Percentiles rank a stretch among this genome's conserved stretches.
These are phyloP conservation scores for Acanthosepion esculentum DNA, from an alignment of 2,888 invertebrate genomes.

Conservation along the genomic window DNA sequence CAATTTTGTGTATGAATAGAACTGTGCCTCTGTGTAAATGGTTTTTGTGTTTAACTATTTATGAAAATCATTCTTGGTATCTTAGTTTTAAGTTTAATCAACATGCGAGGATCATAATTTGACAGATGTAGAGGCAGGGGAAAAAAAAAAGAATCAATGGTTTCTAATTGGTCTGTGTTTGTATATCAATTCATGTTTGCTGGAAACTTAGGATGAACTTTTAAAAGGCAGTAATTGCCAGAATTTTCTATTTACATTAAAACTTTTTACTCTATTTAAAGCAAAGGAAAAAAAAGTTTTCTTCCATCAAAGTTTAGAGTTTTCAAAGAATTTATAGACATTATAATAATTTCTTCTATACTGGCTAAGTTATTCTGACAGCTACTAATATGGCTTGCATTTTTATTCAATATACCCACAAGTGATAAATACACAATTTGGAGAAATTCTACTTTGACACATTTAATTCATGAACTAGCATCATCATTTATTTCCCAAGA, in stretches of 20 bases:
- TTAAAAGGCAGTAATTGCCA: not conserved
- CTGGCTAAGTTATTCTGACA: too few species aligned
- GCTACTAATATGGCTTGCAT: too few species aligned
- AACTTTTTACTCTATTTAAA: too few species aligned
- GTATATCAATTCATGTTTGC: not conserved
- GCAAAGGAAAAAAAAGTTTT: too few species aligned
- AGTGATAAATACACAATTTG: too few species aligned
- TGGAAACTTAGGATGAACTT: not conserved
- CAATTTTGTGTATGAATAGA: not conserved
- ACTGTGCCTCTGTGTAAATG: not conserved
- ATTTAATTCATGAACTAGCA: too few species aligned
- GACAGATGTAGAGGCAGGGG: not conserved
- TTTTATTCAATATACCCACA: too few species aligned
- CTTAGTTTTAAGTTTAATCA: not conserved
- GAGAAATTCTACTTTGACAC: too few species aligned
- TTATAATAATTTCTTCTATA: too few species aligned
- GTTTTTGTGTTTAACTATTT: not conserved
- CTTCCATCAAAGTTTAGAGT: too few species aligned
- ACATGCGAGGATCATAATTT: not conserved
- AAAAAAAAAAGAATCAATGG: not conserved
- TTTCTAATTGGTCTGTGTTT: constrained; percentile 9
- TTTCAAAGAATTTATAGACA: too few species aligned
- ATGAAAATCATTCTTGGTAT: not conserved
- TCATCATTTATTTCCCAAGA: too few species aligned
- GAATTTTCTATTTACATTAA: not conserved